Percentiles rank a stretch among this genome's conserved stretches.
Evolutionary conservation across 2,113 vertebrate genomes (phyloP).

Genomic region (Myiopsitta monachus): DNA sequence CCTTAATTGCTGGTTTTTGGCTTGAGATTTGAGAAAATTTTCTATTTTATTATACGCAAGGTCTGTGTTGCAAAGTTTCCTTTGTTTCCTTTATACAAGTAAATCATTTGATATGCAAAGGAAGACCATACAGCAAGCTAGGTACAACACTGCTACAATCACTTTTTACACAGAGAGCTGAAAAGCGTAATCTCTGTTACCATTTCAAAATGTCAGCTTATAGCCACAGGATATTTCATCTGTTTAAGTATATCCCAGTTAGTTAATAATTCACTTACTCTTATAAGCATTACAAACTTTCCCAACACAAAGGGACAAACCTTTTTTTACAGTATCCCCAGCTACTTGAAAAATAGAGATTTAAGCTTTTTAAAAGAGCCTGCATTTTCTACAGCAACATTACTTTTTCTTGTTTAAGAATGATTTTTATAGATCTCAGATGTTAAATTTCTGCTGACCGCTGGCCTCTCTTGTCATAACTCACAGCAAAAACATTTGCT

Average conservation of each 20-base stretch:
- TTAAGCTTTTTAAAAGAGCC: background rate
- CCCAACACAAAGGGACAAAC: background rate
- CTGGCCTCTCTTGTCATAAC: background rate
- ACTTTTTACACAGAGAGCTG: background rate
- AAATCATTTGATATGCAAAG: background rate
- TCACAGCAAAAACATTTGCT: slow-evolving; percentile 10
- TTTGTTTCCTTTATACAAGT: background rate
- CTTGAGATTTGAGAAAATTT: background rate
- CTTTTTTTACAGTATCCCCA: background rate
- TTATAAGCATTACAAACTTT: background rate
- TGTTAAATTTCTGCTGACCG: background rate
- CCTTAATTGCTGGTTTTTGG: background rate
- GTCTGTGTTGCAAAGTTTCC: background rate
- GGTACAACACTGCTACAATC: too few species aligned
- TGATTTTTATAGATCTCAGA: background rate
- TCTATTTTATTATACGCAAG: accelerated
- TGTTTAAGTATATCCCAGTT: background rate
- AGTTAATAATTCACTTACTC: slow-evolving; percentile 28
- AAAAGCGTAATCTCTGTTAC: background rate
- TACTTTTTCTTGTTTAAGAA: background rate
- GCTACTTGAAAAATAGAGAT: background rate
- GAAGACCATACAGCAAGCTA: accelerated
- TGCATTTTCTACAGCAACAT: background rate
- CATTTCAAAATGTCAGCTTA: background rate
- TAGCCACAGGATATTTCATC: background rate